Percentiles rank a stretch among this genome's conserved stretches.
Conservation (phyloP, 2,888 invertebrate species). For the Selenia dentaria region DNA sequence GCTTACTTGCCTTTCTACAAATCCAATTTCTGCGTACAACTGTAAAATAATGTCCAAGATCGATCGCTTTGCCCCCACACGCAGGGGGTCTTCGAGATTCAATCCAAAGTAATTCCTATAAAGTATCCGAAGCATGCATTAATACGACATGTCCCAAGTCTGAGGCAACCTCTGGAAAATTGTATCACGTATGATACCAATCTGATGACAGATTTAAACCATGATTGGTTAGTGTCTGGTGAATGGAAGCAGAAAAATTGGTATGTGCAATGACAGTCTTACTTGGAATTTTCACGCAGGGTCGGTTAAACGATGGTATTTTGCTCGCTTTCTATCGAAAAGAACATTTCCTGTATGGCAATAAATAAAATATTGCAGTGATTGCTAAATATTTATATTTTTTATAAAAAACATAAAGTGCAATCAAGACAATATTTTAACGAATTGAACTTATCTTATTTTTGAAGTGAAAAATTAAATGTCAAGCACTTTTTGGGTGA, state of each 20-base stretch:
- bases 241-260: slow-evolving; percentile 2
- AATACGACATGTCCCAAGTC: slow-evolving; percentile 42
- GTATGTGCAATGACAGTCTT: background rate
- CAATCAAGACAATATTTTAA: no score
- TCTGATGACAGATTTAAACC: slow-evolving; percentile 39
- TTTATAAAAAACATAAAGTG: no score
- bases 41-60: slow-evolving; percentile 53
- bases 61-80: slow-evolving; percentile 49
- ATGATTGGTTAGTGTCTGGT: slow-evolving; percentile 4
- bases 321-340: no score
- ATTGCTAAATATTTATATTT: no score
- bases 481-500: no score
- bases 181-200: slow-evolving; percentile 52
- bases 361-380: no score
- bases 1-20: slow-evolving; percentile 12
- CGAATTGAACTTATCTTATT: no score
- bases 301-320: background rate
- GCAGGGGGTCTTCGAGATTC: slow-evolving; percentile 52
- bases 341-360: no score
- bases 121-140: slow-evolving; percentile 36
- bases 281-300: background rate
- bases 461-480: no score
- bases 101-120: slow-evolving; percentile 48
- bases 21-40: slow-evolving; percentile 25
- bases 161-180: slow-evolving; percentile 39